These are phyloP conservation scores for Cliona cf. orientalis DNA, from an alignment of 37 sponge, comb jelly and placozoan genomes.

Conservation along the genomic window DNA sequence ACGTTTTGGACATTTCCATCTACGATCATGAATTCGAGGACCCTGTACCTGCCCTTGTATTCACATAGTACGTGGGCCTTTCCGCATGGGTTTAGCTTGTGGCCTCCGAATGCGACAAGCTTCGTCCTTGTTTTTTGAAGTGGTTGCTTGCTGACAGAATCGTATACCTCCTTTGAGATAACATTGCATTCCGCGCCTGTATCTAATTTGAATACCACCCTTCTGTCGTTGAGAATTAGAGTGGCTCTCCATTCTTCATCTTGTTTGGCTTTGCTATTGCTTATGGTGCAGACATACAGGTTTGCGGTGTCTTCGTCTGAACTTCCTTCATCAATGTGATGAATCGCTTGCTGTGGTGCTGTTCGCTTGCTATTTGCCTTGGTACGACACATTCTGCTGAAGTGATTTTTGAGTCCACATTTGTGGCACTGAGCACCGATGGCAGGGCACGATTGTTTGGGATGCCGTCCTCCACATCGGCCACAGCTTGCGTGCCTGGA, in stretches of 20 bases:
- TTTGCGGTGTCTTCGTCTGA: slow-evolving; percentile 16
- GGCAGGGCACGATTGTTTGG: slow-evolving; percentile 13
- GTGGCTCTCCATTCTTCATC: background rate
- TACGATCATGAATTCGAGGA: slow-evolving; percentile 20
- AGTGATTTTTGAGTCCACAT: slow-evolving; percentile 40
- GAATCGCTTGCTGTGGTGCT: background rate
- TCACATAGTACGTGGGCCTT: slow-evolving; percentile 10
- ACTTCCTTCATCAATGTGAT: background rate
- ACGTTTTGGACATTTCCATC: slow-evolving; percentile 18
- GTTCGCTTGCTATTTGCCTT: background rate
- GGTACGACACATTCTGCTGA: slow-evolving; percentile 39
- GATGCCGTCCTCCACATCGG: slow-evolving; percentile 1
- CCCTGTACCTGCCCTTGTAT: slow-evolving; percentile 11
- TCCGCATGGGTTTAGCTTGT: slow-evolving; percentile 14
- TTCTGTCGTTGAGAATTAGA: background rate
- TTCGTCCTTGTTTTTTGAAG: slow-evolving; percentile 12
- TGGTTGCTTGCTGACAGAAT: slow-evolving; percentile 3
- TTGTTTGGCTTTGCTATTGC: background rate
- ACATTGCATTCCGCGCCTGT: slow-evolving; percentile 58
- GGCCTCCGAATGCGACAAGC: slow-evolving; percentile 36
- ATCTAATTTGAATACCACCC: slow-evolving; percentile 25
- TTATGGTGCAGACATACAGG: background rate
- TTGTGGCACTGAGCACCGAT: slow-evolving; percentile 36
- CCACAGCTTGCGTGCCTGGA: background rate
- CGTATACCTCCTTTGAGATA: slow-evolving; percentile 16